Evolutionary conservation across 2,797 vertebrate genomes (phyloP).

Genomic region (Falco peregrinus): DNA sequence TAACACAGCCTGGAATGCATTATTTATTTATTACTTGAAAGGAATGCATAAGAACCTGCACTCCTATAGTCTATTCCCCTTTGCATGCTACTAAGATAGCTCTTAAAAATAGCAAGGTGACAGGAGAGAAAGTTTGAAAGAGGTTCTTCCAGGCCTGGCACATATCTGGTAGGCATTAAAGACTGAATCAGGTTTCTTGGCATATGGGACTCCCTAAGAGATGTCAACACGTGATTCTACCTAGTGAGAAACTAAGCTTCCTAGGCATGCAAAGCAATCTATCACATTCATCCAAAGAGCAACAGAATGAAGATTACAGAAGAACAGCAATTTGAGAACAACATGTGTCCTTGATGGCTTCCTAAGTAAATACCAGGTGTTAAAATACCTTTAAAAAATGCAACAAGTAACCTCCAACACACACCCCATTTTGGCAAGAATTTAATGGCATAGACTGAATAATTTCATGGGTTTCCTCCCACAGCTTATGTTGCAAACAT

Average conservation of each 20-base stretch:
- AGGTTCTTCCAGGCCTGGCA: neutral
- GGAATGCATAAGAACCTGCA: neutral
- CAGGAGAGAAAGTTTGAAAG: neutral
- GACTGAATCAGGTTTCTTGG: conserved; percentile 1
- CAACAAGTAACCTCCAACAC: neutral
- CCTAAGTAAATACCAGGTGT: conserved; percentile 34
- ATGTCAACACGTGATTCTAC: neutral
- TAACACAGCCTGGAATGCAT: neutral
- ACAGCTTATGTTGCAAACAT: neutral
- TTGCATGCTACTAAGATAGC: neutral
- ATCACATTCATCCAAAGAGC: neutral
- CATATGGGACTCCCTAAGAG: conserved; percentile 21
- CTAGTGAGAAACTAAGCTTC: neutral
- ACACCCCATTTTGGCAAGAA: neutral
- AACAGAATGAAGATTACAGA: neutral
- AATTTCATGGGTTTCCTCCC: neutral
- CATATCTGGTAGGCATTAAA: neutral
- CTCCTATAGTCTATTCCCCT: neutral
- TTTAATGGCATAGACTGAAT: neutral
- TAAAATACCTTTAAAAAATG: neutral
- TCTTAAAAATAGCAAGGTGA: neutral
- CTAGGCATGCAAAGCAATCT: neutral
- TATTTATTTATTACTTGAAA: conserved; percentile 11
- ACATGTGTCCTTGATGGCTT: neutral
- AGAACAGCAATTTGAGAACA: conserved; percentile 8